Conservation (phyloP, 2,888 invertebrate species). For the Diarsia mendica region DNA sequence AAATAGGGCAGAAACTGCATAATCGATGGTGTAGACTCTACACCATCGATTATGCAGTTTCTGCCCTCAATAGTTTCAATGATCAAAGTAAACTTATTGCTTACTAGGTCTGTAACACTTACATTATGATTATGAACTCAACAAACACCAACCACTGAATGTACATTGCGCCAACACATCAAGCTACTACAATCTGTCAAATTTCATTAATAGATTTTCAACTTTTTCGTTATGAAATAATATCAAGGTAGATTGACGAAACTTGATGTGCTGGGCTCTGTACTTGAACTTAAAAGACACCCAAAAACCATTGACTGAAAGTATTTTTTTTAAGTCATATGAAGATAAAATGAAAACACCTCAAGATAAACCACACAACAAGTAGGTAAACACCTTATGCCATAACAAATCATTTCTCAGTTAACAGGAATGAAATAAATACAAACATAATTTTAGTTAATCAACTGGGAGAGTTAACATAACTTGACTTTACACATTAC, state of each 20-base stretch:
- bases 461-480: neutral
- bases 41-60: too few relatives aligned
- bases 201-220: too few relatives aligned
- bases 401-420: neutral
- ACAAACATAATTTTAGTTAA: neutral
- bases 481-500: neutral
- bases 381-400: neutral
- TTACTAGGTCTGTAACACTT: neutral
- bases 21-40: too few relatives aligned
- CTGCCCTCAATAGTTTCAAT: neutral
- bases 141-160: neutral
- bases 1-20: neutral
- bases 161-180: too few relatives aligned
- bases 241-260: too few relatives aligned
- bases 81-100: neutral
- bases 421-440: neutral
- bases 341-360: neutral
- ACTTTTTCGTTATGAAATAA: too few relatives aligned
- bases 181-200: too few relatives aligned
- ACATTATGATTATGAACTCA: neutral
- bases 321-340: neutral
- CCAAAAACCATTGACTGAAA: constrained; percentile 5
- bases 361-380: neutral
- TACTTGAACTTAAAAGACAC: neutral
- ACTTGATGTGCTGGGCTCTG: too few relatives aligned